A percentile compares a stretch with the other conserved stretches of the same genome.
These are phyloP conservation scores for Choloepus didactylus DNA, from an alignment of 2,797 vertebrate species.

Conservation along the genomic window DNA sequence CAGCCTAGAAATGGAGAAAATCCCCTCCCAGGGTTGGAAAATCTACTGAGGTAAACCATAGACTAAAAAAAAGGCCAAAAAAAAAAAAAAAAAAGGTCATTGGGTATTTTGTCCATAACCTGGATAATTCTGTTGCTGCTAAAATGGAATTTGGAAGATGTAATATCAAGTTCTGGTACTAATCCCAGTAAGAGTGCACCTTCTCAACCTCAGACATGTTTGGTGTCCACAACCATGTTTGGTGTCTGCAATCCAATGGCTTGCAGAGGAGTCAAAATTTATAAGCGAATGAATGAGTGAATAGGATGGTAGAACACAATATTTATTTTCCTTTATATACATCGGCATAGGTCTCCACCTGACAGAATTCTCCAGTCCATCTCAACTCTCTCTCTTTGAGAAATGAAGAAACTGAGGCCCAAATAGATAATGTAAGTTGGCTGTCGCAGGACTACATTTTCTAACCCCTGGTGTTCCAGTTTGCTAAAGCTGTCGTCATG, in stretches of 20 bases:
- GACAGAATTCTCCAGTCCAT: background rate
- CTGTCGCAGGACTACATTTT: background rate
- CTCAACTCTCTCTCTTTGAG: background rate
- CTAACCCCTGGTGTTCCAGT: background rate
- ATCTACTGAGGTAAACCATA: background rate
- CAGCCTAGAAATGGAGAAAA: background rate
- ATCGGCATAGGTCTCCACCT: background rate
- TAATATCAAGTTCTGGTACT: background rate
- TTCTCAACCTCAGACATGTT: fast-evolving
- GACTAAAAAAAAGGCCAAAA: background rate
- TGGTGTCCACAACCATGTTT: fast-evolving
- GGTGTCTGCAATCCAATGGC: fast-evolving
- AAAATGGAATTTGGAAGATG: background rate
- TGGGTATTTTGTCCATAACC: background rate
- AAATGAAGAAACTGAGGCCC: background rate
- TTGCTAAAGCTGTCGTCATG: too few relatives aligned
- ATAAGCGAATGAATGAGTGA: background rate
- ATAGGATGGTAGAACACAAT: background rate
- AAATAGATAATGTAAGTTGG: background rate
- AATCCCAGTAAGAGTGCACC: fast-evolving
- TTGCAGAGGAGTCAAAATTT: too few relatives aligned
- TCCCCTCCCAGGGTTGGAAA: background rate
- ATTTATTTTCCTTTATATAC: fast-evolving
- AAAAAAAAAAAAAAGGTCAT: too few relatives aligned
- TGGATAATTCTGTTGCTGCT: background rate